These are phyloP conservation scores for Drosophila melanica DNA, from an alignment of 1,140 invertebrate species.

Conservation along the genomic window DNA sequence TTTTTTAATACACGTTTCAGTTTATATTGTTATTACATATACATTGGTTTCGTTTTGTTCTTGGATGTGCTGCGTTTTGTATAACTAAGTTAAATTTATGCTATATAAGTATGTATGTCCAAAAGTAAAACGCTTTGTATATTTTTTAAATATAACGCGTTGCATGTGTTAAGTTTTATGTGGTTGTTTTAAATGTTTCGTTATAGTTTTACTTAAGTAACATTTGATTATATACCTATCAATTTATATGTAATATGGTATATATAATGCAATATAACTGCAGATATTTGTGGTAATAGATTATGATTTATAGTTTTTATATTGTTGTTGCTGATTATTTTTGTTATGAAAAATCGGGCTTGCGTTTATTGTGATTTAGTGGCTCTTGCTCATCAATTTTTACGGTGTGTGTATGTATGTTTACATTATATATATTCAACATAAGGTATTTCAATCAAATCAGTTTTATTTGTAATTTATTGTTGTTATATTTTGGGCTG, in stretches of 20 bases:
- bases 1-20: slow-evolving; percentile 59
- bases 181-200: slow-evolving; percentile 1
- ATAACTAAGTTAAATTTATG: slow-evolving; percentile 66
- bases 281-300: slow-evolving; percentile 37
- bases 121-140: slow-evolving; percentile 61
- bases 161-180: slow-evolving; percentile 15
- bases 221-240: slow-evolving; percentile 48
- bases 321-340: slow-evolving; percentile 16
- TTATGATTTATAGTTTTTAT: slow-evolving; percentile 34
- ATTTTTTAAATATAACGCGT: slow-evolving; percentile 58
- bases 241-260: slow-evolving; percentile 44
- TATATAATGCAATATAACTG: slow-evolving; percentile 64
- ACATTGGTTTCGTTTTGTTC: slow-evolving; percentile 32
- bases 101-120: slow-evolving; percentile 63
- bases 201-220: slow-evolving; percentile 48
- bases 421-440: slow-evolving; percentile 28
- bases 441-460: slow-evolving; percentile 36
- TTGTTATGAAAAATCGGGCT: slow-evolving; percentile 17
- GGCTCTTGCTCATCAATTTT: slow-evolving; percentile 24
- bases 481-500: slow-evolving; percentile 26
- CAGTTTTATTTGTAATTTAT: slow-evolving; percentile 27
- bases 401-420: slow-evolving; percentile 18
- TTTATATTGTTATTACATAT: slow-evolving; percentile 62
- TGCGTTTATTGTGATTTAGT: slow-evolving; percentile 22
- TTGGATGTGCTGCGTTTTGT: slow-evolving; percentile 36